phyloP scores from a whole-genome alignment of 2,113 vertebrate species.

The Panthera leo region DNA sequence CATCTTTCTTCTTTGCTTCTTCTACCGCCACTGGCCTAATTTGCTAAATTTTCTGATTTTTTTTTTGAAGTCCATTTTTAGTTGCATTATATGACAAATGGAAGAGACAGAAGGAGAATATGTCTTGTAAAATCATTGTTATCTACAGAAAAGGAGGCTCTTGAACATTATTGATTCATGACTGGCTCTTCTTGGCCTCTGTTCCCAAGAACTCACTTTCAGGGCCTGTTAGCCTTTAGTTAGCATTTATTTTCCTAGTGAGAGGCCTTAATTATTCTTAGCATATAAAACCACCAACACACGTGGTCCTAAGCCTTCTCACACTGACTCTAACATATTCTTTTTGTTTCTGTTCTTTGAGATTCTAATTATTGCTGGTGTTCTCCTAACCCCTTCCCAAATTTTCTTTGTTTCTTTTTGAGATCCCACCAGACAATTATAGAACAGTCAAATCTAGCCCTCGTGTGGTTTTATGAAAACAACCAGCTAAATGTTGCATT shows the following conservation, averaged over 20 bases:
- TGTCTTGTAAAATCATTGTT: background rate
- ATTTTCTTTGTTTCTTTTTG: background rate
- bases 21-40: background rate
- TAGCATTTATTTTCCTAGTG: background rate
- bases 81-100: background rate
- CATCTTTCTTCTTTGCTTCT: background rate
- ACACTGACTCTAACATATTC: background rate
- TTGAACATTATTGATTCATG: background rate
- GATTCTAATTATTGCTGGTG: background rate
- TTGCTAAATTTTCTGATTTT: background rate
- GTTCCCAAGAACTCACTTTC: background rate
- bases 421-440: background rate
- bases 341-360: background rate
- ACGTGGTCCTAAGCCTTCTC: background rate
- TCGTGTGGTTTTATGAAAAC: background rate
- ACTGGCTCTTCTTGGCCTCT: background rate
- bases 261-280: background rate
- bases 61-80: background rate
- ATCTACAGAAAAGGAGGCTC: background rate
- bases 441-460: background rate
- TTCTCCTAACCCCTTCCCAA: background rate
- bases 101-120: background rate
- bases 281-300: background rate
- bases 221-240: background rate
- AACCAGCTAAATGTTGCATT: background rate